phyloP scores from a whole-genome alignment of 1,140 invertebrate genomes.

The Drosophila seguyi region DNA sequence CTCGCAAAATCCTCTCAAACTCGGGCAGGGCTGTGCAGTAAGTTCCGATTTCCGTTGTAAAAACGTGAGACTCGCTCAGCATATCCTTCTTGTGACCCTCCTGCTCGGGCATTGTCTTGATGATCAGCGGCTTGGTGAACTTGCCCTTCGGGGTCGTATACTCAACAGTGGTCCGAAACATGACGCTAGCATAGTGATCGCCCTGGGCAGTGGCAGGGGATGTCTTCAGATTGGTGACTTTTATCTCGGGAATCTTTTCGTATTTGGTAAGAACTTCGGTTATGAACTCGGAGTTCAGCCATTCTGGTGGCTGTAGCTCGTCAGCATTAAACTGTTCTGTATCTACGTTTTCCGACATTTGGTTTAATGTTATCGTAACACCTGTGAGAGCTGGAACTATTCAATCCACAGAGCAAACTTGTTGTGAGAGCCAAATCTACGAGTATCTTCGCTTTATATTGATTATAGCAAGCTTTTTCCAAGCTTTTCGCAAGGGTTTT shows the following conservation, averaged over 20 bases:
- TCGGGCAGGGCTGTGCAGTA: conserved; percentile 53
- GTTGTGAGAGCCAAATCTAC: background rate
- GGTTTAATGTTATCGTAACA: background rate
- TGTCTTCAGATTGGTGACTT: conserved; percentile 35
- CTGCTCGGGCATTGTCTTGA: conserved; percentile 68
- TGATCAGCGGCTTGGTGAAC: conserved; percentile 46
- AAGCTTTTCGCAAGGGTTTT: conserved; percentile 1
- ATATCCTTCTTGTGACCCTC: conserved; percentile 64
- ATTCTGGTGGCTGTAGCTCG: conserved; percentile 64
- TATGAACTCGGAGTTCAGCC: conserved; percentile 61
- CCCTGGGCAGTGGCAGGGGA: conserved; percentile 64
- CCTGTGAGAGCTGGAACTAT: background rate
- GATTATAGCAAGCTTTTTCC: background rate
- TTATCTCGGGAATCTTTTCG: conserved; percentile 29
- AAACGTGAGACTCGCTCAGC: conserved; percentile 35
- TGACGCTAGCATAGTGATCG: conserved; percentile 79
- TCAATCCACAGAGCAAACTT: background rate
- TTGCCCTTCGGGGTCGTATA: conserved; percentile 6
- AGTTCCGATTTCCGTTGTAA: conserved; percentile 65
- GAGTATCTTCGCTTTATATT: background rate
- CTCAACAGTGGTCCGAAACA: conserved; percentile 54
- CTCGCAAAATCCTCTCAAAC: conserved; percentile 49
- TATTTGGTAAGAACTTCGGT: conserved; percentile 35
- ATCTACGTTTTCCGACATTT: conserved; percentile 42
- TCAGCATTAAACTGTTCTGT: conserved; percentile 57